Percentiles rank a stretch among this genome's conserved stretches.
Conservation (phyloP, 2,888 invertebrate genomes). For the Seira sanloemensis region DNA sequence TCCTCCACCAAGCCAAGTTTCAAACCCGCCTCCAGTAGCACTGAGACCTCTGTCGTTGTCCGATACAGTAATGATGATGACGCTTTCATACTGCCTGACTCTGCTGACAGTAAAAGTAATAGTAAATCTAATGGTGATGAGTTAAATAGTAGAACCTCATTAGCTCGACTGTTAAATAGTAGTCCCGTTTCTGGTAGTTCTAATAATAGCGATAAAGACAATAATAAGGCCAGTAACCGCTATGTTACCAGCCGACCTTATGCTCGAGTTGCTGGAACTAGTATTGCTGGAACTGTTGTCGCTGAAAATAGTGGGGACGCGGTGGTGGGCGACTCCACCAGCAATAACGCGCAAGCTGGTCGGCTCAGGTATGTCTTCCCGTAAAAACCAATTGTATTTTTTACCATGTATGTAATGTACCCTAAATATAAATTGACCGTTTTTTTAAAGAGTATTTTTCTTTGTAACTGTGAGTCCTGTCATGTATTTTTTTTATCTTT, state of each 20-base stretch:
- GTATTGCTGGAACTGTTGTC: slow-evolving; percentile 65
- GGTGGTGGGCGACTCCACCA: slow-evolving; percentile 53
- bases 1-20: slow-evolving; percentile 23
- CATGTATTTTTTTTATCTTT: too few relatives aligned
- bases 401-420: slow-evolving; percentile 2
- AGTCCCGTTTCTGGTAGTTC: slow-evolving; percentile 25
- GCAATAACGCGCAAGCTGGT: slow-evolving; percentile 52
- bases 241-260: slow-evolving; percentile 73
- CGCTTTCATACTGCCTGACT: slow-evolving; percentile 68
- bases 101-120: slow-evolving; percentile 43
- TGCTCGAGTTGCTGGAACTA: slow-evolving; percentile 70
- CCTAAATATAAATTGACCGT: too few relatives aligned
- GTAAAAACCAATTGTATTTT: slow-evolving; percentile 25
- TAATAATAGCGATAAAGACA: slow-evolving; percentile 46
- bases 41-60: slow-evolving; percentile 73
- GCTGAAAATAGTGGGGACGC: slow-evolving; percentile 63
- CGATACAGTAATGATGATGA: slow-evolving; percentile 71
- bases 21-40: slow-evolving; percentile 65
- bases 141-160: slow-evolving; percentile 29
- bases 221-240: slow-evolving; percentile 64
- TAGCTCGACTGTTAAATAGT: slow-evolving; percentile 55
- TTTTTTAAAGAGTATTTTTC: too few relatives aligned
- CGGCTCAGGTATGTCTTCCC: slow-evolving; percentile 62
- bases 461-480: too few relatives aligned
- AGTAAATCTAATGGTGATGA: slow-evolving; percentile 22